Percentiles rank a stretch among this genome's conserved stretches.
phyloP scores from a whole-genome alignment of 1,140 invertebrate genomes.

The Drosophila athabasca region DNA sequence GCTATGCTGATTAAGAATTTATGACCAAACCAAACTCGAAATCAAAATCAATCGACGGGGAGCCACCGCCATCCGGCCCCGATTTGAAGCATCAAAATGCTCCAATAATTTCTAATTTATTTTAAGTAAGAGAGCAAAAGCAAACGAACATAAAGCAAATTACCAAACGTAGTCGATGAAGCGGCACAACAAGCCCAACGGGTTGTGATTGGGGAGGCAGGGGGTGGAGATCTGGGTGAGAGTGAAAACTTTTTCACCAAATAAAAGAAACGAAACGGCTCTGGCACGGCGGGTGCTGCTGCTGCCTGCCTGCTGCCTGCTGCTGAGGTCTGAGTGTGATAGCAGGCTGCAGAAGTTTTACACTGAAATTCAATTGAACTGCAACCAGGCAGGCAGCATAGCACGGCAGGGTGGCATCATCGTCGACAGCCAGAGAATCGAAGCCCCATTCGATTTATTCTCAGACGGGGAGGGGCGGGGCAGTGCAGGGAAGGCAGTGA shows the following conservation, averaged over 20 bases:
- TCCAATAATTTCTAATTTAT: constrained; percentile 82
- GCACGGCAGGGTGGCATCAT: too few relatives aligned
- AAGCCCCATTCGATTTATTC: not conserved
- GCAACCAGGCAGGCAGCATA: constrained; percentile 20
- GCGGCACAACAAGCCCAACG: constrained; percentile 45
- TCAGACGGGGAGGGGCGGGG: not conserved
- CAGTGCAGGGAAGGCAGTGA: too few relatives aligned
- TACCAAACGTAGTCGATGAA: constrained; percentile 68
- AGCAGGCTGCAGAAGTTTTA: constrained; percentile 41
- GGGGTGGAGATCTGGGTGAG: constrained; percentile 20
- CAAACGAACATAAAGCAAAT: constrained; percentile 73
- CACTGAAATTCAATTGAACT: constrained; percentile 71
- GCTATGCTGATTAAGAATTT: constrained; percentile 61
- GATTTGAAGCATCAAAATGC: constrained; percentile 49
- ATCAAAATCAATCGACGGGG: constrained; percentile 64
- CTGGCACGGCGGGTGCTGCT: not conserved
- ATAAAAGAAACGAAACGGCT: constrained; percentile 40
- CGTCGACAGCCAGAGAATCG: not conserved
- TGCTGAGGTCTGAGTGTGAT: constrained; percentile 4
- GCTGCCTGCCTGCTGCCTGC: not conserved
- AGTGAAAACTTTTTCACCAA: constrained; percentile 59
- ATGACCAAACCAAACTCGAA: constrained; percentile 47
- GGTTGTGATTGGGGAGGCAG: too few relatives aligned
- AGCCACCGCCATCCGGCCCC: not conserved
- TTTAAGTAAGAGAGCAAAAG: constrained; percentile 63